Base-by-base conservation (phyloP, 1,140 invertebrate genomes). In the Trigoniulus corallinus region DNA sequence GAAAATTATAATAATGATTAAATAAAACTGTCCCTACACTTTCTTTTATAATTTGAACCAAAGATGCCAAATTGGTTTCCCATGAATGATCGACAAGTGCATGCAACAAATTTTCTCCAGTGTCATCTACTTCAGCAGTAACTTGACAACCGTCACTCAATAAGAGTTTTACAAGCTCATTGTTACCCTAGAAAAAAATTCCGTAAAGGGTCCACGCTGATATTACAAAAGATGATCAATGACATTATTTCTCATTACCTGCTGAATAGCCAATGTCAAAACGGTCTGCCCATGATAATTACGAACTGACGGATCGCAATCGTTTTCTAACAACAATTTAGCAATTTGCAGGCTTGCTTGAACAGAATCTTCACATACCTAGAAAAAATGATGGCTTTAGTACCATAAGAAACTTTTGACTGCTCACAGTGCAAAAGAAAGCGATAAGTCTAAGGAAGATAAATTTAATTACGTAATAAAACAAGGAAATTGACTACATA, bases 101-200 rank as follows among this genome's bases (percentile, higher is more conserved):
- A 55, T 68, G 67, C 2, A 68, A 54, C 22, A 66, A 54, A 42
- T 62, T 68, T 37, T 66, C 59, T 24, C 63, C 63, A 47, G 57
- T 53, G 7, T 60, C 54, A 27, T 64, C 61, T 24, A 64, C 63
- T 50, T 64, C 62, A 4, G 59, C 54, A 23, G 64, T 61, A 12
- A 68, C 58, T n/a, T 56, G 53, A 43, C 61, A 64, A 23, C 64
- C 64, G 43, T 58, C 56, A 29, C 63, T 58, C 23, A 69, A 57
- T 44, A 69, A 56, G 44, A 62, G 56, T 54, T 64, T 57, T 29
- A 67, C 62, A 40, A 59, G 50, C 12, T 56, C 37, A 26, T 56
- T 44, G 42, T 57, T 52, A 25, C 55, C 56, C 54, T 58, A 34
- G 2, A 47, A 53, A 50, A 47, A 25, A 27, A 41, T n/a, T n/a